These are phyloP conservation scores for Geotrypetes seraphini DNA, from an alignment of 2,797 vertebrate genomes.

Conservation along the genomic window DNA sequence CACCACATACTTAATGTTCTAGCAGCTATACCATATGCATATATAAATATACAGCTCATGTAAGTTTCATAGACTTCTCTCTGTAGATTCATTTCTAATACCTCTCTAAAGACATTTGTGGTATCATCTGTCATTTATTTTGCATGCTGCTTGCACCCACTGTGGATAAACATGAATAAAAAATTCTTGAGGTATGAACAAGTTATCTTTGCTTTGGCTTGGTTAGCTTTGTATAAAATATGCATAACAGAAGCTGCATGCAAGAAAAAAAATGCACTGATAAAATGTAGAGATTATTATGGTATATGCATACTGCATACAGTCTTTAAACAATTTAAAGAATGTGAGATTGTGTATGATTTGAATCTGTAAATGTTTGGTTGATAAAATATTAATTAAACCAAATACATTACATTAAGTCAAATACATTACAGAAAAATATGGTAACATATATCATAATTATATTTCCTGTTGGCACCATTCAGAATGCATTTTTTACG, in stretches of 20 bases:
- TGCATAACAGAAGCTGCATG: conserved; percentile 3
- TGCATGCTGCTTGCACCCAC: conserved; percentile 20
- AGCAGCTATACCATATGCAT: no score
- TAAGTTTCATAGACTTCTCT: conserved; percentile 34
- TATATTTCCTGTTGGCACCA: no score
- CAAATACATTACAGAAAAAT: no score
- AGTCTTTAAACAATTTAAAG: no score
- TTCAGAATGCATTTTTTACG: no score
- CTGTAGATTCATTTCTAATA: conserved; percentile 31
- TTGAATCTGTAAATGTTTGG: no score
- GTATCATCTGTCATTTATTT: conserved; percentile 39
- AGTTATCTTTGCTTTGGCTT: conserved; percentile 10
- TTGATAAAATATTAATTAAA: no score
- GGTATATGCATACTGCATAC: conserved; percentile 10
- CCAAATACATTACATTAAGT: no score
- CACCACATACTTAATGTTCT: no score
- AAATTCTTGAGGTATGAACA: conserved; percentile 25
- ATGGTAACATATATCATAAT: no score
- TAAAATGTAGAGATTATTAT: conserved; percentile 17
- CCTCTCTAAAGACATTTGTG: conserved; percentile 29
- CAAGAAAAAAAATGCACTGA: conserved; percentile 6
- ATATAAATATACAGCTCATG: conserved; percentile 19
- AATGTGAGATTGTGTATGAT: no score
- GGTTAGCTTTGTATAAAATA: conserved; percentile 24
- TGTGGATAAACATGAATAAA: conserved; percentile 34